Evolutionary conservation across 2,888 invertebrate genomes (phyloP), one percentile per base, ranked within the genome.

Genomic region (Orchesellides sinensis): DNA sequence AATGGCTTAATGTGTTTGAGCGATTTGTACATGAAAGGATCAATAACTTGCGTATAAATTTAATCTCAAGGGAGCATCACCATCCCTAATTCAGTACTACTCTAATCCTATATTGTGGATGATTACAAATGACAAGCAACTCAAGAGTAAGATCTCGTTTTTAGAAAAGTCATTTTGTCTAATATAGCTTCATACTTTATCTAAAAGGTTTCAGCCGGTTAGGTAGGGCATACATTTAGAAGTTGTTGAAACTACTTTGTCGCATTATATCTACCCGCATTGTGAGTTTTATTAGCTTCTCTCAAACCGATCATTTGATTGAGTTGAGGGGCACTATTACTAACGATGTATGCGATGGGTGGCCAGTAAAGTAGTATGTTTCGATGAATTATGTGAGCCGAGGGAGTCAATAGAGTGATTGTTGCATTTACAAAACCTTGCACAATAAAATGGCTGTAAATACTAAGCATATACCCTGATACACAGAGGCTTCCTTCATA

Each of bases 281-380:
- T 63, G 63, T 17, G 40, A 40, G 21, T 21, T 70, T 79, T 79
- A 79, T 65, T 70, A 40, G 70, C 70, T 70, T 79, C 79, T 70
- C 54, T 79, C 79, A 63, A 65, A 63, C 70, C 52, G 45, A 70
- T 70, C 70, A 70, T 65, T 70, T 63, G 35, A 49, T 47, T 35
- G 69, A 78, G 69, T 78, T 61, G 69, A 69, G 69, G n/a, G 69
- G 35, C 68, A 69, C 63, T 52, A 12, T 32, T 27, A 8, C 1
- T 54, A 29, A 14, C 21, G 63, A 12, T 35, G 40, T 35, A 12
- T 35, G 12, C 12, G 40, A 10, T 63, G 63, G 61, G 63, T 63
- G 63, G 63, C 63, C 63, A 35, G 25, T n/a, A 54, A 54, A 49
- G 19, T n/a, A n/a, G n/a, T n/a, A n/a, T n/a, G n/a, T n/a, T n/a